Evolutionary conservation across 2,797 vertebrate species (phyloP), one percentile per base, ranked within the genome.

Genomic region (Oreochromis mossambicus): DNA sequence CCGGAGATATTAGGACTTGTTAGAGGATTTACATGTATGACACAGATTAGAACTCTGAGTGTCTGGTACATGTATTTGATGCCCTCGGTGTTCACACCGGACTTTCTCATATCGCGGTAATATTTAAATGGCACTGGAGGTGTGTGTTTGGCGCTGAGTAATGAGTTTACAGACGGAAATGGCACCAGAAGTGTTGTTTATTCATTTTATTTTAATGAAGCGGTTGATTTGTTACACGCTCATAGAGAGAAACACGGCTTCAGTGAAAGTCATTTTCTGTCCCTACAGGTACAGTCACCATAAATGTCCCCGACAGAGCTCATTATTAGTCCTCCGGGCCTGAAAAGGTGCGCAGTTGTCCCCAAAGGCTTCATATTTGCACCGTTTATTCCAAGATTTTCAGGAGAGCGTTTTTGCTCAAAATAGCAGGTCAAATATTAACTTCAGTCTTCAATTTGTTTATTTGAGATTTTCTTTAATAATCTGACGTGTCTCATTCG

Each of bases 371-470:
- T 55, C 9, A 32, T 8, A n/a, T 50, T 70, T 26, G 38, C 66
- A 70, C 36, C 1, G 66, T 43, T 46, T 70, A 70, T 46, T 43
- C 5, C 66, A 43, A 26, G 66, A 70, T 24, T 75, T 32, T 5
- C 6, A 75, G 43, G 21, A 48, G 2, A 19, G 8, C 1, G 6
- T 29, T 12, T 50, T 48, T 48, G 68, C 43, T 48, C 15, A 12
- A 1, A 26, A 48, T 11, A 19, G 14, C 9, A 48, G 41, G 6
- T 29, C 14, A 73, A 29, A 73, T 48, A 46, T 29, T 46, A 48
- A 73, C 5, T 0, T 46, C 1, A 0, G 13, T 73, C 6, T 17
- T 12, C 6, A 46, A 1, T 0, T 26, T 46, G 41, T 29, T 46
- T 0, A 29, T 17, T 17, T 36, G 32, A 36, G 32, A 38, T 63